These are phyloP conservation scores for Melinopterus prodromus DNA, from an alignment of 2,888 invertebrate genomes.

Conservation along the genomic window DNA sequence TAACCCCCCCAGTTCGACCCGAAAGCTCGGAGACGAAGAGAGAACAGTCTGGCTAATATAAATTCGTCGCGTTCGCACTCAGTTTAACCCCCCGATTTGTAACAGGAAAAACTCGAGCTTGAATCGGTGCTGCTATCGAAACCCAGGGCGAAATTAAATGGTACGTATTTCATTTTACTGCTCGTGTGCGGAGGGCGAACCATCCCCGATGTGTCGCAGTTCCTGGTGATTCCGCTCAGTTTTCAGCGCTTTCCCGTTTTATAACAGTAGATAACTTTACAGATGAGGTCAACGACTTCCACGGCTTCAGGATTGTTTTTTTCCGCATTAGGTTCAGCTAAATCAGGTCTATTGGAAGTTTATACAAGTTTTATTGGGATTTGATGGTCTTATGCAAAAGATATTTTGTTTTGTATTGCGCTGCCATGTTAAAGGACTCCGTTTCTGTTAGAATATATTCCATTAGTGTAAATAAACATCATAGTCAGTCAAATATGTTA, in stretches of 20 bases:
- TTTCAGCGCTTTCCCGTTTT: neutral
- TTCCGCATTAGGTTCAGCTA: neutral
- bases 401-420: no score
- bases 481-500: no score
- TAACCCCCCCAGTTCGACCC: neutral
- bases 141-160: neutral
- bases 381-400: neutral
- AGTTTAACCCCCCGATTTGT: neutral
- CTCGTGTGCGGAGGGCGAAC: neutral
- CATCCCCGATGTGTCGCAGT: neutral
- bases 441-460: no score
- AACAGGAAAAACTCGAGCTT: neutral
- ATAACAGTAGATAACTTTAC: neutral
- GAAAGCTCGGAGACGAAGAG: neutral
- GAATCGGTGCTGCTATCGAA: neutral
- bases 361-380: neutral
- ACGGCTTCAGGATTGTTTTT: neutral
- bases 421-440: no score
- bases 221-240: neutral
- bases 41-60: neutral
- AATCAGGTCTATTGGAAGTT: neutral
- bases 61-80: neutral
- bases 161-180: slow-evolving; percentile 4
- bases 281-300: neutral
- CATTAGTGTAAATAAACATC: no score